Conservation (phyloP, 2,113 vertebrate species). For the Chionomys nivalis region DNA sequence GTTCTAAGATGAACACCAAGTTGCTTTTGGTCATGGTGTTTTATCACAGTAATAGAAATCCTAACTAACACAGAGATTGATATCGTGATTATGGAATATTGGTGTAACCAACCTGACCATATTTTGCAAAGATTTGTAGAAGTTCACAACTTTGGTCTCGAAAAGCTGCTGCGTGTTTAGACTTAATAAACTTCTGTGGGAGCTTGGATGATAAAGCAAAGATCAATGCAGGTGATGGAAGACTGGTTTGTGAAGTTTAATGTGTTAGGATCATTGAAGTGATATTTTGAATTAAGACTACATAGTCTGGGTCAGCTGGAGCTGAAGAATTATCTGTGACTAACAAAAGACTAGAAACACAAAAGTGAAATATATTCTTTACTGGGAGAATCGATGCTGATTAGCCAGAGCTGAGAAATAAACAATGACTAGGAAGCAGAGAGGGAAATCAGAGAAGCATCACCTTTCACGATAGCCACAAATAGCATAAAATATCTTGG, state of each 20-base stretch:
- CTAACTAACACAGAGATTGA: background rate
- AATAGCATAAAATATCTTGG: too few species aligned
- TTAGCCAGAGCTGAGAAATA: background rate
- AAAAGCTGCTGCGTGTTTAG: background rate
- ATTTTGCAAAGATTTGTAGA: background rate
- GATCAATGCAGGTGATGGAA: background rate
- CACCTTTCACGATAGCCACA: too few species aligned
- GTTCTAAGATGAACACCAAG: background rate
- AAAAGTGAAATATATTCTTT: background rate
- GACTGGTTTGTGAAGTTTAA: background rate
- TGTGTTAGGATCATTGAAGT: too few species aligned
- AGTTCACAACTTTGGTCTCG: background rate
- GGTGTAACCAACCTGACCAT: background rate
- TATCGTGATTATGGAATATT: background rate
- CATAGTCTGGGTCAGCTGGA: background rate
- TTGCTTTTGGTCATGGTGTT: background rate
- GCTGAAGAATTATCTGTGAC: background rate
- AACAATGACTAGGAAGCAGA: background rate
- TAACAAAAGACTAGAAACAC: background rate
- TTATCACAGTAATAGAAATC: background rate
- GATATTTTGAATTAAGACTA: background rate
- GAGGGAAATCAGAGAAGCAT: too few species aligned
- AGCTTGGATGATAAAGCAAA: background rate
- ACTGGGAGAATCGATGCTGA: background rate
- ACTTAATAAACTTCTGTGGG: background rate